phyloP scores from a whole-genome alignment of 2,888 invertebrate species.

The Scaptomyza polygonia region DNA sequence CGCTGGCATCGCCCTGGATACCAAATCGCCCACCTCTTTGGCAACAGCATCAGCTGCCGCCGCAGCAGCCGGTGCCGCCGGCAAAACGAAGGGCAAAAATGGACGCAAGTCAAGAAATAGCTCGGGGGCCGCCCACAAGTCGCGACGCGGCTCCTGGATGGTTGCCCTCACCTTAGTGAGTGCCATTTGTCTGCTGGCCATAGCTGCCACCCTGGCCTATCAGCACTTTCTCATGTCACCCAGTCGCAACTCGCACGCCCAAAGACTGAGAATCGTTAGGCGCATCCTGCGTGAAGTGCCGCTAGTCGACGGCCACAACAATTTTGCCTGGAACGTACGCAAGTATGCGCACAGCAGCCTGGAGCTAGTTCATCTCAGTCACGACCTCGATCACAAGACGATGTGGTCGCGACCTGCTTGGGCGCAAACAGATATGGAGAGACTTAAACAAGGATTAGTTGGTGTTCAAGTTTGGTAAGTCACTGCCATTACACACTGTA shows the following conservation, averaged over 20 bases:
- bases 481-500: too few relatives aligned
- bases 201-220: slow-evolving; percentile 82
- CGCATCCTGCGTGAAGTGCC: slow-evolving; percentile 84
- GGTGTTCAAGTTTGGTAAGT: slow-evolving; percentile 94
- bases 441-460: slow-evolving; percentile 92
- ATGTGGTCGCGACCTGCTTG: slow-evolving; percentile 94
- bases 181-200: slow-evolving; percentile 81
- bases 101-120: slow-evolving; percentile 50
- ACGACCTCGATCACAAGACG: slow-evolving; percentile 85
- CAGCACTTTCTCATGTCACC: slow-evolving; percentile 83
- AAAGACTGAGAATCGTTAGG: slow-evolving; percentile 84
- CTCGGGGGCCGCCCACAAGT: slow-evolving; percentile 60
- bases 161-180: slow-evolving; percentile 81
- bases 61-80: slow-evolving; percentile 34
- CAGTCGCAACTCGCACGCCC: slow-evolving; percentile 84
- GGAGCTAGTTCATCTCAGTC: slow-evolving; percentile 82
- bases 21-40: slow-evolving; percentile 73
- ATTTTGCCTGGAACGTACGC: slow-evolving; percentile 94
- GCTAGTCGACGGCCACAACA: slow-evolving; percentile 90
- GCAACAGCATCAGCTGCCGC: slow-evolving; percentile 39
- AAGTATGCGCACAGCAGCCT: slow-evolving; percentile 94
- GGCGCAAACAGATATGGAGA: slow-evolving; percentile 96
- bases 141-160: slow-evolving; percentile 81
- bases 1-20: slow-evolving; percentile 69
- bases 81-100: slow-evolving; percentile 63